Evolutionary conservation across 2,113 vertebrate species (phyloP), one percentile per base, ranked within the genome.

Genomic region (Chinchilla lanigera): DNA sequence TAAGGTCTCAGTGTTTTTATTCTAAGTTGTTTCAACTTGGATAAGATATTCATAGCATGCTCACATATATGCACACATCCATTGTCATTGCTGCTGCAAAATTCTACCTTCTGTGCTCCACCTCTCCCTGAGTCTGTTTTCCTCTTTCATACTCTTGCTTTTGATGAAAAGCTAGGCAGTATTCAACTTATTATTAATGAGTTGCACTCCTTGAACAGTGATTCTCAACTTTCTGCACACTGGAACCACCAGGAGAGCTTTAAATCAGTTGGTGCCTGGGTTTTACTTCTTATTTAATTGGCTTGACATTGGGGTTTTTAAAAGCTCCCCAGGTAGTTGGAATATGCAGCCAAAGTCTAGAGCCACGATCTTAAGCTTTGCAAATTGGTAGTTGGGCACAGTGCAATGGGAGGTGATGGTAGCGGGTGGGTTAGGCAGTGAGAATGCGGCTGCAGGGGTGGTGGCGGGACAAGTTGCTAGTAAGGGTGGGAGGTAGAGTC

Each of bases 281-380:
- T 92, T 96, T 97, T 63, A 56, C 92, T 93, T 97, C 90, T 95
- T 81, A 96, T 88, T 97, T 98, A 96, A 97, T 97, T 98, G 97
- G 92, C 88, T 97, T 96, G 90, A 96, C 92, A 85, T 63, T 95
- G 94, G 96, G 94, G 65, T 71, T 97, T 95, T 92, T 88, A 94
- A 97, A 96, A 95, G 82, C 92, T 97, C 97, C 96, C 97, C 86
- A 61, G 97, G 85, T 90, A 85, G 78, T 97, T 96, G 90, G 95
- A 90, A 94, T 63, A 41, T 78, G 60, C 58, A 96, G 90, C 81
- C 65, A 86, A 95, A 28, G 63, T 94, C 90, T 87, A 97, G 44
- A 97, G 88, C 63, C 93, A 84, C 4, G 30, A 92, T 88, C 44
- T 52, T 88, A 81, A 96, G 81, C 54, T 78, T 86, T 94, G 67